Evolutionary conservation across 2,113 vertebrate species (phyloP), one percentile per base, ranked within the genome.

Genomic region (Xyrauchen texanus): DNA sequence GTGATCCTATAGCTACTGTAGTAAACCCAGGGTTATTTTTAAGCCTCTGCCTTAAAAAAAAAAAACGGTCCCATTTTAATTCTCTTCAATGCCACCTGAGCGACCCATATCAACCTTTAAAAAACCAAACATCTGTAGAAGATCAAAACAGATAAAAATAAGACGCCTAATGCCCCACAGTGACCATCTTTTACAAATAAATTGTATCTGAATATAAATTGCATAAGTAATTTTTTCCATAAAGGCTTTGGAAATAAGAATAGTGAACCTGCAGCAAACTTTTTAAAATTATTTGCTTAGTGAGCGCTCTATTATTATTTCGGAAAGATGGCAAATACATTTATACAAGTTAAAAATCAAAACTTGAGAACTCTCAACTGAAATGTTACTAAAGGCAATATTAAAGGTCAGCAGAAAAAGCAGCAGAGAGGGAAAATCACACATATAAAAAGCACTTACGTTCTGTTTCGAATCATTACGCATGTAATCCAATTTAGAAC

Each of bases 371-470:
- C 11, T 12, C 4, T 8, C 8, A 52, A 57, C 12, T 1, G 13
- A 4, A 5, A 11, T 4, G 11, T 5, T 15, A 3, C 15, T n/a
- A 5, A 58, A 3, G 12, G 4, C 5, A 57, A 57, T 57, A 58
- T 58, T 58, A 73, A 5, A 63, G 15, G 10, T 74, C 58, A 9
- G 45, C 5, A 2, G 46, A 10, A 8, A 47, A 9, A 9, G 46
- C 45, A 71, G 45, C 7, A 21, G 8, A 8, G 21, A 21, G 4
- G 21, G 15, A 21, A 7, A 46, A 15, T 13, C 6, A 15, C 5
- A 11, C 10, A 34, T 2, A 74, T 9, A 63, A 6, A 51, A 63
- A 62, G 42, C 57, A 85, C 83, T 80, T 66, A 82, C 80, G 4
- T 34, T 72, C 45, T 57, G 44, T 13, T 61, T 60, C 0, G 15